phyloP scores from a whole-genome alignment of 2,888 invertebrate genomes.

The Dynastes hyllus region DNA sequence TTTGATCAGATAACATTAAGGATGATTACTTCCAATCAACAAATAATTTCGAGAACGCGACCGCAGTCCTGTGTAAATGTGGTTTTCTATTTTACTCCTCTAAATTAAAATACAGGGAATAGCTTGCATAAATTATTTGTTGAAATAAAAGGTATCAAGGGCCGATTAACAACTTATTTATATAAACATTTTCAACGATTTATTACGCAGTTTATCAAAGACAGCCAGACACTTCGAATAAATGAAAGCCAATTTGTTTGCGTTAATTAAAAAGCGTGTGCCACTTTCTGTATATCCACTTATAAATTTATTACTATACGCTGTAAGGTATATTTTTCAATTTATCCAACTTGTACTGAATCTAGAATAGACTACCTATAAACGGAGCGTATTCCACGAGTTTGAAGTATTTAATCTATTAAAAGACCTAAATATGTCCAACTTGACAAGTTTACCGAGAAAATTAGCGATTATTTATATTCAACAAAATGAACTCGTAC shows the following conservation, averaged over 20 bases:
- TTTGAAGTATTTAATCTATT: constrained; percentile 12
- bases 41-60: too few species aligned
- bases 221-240: too few species aligned
- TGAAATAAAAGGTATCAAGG: too few species aligned
- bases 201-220: too few species aligned
- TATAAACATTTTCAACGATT: too few species aligned
- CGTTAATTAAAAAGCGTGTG: constrained; percentile 1
- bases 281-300: not conserved
- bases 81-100: too few species aligned
- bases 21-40: too few species aligned
- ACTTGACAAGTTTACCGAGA: constrained; percentile 1
- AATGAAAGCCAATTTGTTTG: not conserved
- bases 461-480: constrained; percentile 20
- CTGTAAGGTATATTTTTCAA: not conserved
- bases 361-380: not conserved
- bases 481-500: not conserved
- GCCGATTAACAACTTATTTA: too few species aligned
- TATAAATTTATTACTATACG: not conserved
- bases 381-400: not conserved
- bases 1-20: too few species aligned
- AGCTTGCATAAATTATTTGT: too few species aligned
- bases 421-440: constrained; percentile 22
- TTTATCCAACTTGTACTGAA: not conserved
- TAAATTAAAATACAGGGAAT: too few species aligned
- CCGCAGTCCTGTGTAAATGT: too few species aligned